These are phyloP conservation scores for Micromesistius poutassou DNA, from an alignment of 2,797 vertebrate genomes.

Conservation along the genomic window DNA sequence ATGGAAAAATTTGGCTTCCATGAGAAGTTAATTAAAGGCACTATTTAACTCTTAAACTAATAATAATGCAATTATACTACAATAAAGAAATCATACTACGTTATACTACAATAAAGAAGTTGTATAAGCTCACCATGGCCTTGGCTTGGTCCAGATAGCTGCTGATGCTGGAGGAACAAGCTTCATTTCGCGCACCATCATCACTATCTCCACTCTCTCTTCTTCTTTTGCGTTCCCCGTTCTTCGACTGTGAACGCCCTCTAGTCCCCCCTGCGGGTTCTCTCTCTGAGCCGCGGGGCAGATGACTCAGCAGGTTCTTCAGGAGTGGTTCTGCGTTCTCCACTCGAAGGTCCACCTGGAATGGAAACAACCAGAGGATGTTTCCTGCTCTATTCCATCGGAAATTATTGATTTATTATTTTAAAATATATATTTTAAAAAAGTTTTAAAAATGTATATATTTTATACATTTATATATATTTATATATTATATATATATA, in stretches of 20 bases:
- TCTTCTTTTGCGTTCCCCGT: constrained; percentile 29
- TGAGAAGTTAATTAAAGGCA: no score
- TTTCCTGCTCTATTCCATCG: background rate
- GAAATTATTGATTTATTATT: background rate
- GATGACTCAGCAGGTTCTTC: constrained; percentile 64
- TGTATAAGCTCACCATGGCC: constrained; percentile 71
- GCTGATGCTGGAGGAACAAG: constrained; percentile 66
- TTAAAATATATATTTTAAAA: no score
- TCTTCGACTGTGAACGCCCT: constrained; percentile 32
- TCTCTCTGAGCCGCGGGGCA: constrained; percentile 48
- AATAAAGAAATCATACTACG: no score
- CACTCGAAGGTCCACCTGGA: constrained; percentile 75
- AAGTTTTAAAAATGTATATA: no score
- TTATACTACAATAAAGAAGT: background rate
- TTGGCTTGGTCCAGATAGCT: constrained; percentile 71
- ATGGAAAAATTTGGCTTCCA: no score
- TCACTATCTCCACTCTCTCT: constrained; percentile 46
- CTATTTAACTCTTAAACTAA: no score
- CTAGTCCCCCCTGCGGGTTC: constrained; percentile 29
- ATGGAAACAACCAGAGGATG: constrained; percentile 13
- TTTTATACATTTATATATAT: no score
- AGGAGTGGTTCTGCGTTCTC: constrained; percentile 80
- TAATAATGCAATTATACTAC: background rate
- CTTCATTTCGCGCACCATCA: constrained; percentile 42
- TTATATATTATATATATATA: no score